Evolutionary conservation across 2,113 vertebrate genomes (phyloP), one percentile per base, ranked within the genome.

Genomic region (Grus americana): DNA sequence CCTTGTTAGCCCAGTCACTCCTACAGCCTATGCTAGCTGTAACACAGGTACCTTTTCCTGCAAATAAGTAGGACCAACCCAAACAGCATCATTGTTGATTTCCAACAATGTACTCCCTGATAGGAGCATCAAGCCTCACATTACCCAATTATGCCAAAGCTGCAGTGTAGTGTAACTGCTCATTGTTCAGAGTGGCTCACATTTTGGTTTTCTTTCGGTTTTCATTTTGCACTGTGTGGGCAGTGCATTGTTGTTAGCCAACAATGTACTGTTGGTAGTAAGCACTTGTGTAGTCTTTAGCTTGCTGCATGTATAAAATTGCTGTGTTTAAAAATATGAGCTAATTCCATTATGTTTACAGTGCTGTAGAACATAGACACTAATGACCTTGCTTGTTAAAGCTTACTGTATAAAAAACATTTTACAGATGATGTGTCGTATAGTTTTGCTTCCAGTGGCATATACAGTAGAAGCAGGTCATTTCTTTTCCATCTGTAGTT

Each of bases 241-340:
- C 98, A 44, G 99, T 98, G 98, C 98, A 98, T 99, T 99, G 99
- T 99, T 99, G 99, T 99, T 98, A 97, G 98, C 98, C 99, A 99
- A 99, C 99, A 99, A 99, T 99, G 98, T 99, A 98, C 99, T 99
- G 98, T 98, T 99, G 98, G 98, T 98, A 98, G 98, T 97, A 71
- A 88, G 92, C 72, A 73, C 81, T 86, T 71, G 52, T 24, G 0
- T 96, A 92, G 93, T 68, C 46, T 94, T 94, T 95, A 95, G 96
- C 89, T 91, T 86, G 80, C 92, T 98, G 97, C 97, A 97, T 90
- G 95, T 55, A 36, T 93, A 47, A 88, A 80, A 88, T 71, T 50
- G 75, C 74, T 83, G 3, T 50, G 19, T 79, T 79, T 66, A n/a
- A 46, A 86, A 68, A 58, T 22, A 15, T 61, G 36, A 74, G 73